These are phyloP conservation scores for Dendrolimus pini DNA, from an alignment of 2,888 invertebrate genomes.

Conservation along the genomic window DNA sequence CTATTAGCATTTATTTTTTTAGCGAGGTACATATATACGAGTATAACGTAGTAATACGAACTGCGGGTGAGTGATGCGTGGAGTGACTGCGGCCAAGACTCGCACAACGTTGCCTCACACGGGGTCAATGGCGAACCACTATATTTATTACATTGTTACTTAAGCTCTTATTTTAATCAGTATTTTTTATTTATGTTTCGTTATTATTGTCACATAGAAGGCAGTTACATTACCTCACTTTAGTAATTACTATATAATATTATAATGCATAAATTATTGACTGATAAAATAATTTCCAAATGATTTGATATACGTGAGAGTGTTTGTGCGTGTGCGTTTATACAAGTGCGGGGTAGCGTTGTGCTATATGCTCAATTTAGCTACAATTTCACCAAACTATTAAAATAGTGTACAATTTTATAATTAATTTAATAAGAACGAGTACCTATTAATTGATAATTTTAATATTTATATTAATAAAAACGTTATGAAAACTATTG, in stretches of 20 bases:
- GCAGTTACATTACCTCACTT: slow-evolving; percentile 69
- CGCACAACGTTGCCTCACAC: slow-evolving; percentile 71
- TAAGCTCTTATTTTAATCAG: slow-evolving; percentile 61
- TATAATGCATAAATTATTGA: slow-evolving; percentile 67
- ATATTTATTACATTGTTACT: slow-evolving; percentile 19
- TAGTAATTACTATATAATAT: slow-evolving; percentile 38
- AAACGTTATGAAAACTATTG: slow-evolving; percentile 62
- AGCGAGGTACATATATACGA: not conserved
- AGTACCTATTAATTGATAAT: slow-evolving; percentile 74
- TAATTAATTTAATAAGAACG: slow-evolving; percentile 73
- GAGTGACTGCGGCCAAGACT: slow-evolving; percentile 32
- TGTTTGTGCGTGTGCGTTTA: slow-evolving; percentile 41
- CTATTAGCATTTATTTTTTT: slow-evolving; percentile 12
- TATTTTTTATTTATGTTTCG: slow-evolving; percentile 61
- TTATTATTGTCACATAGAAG: slow-evolving; percentile 66
- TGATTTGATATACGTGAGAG: slow-evolving; percentile 67
- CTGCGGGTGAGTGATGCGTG: slow-evolving; percentile 13
- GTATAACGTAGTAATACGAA: not conserved
- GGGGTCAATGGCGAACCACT: slow-evolving; percentile 42
- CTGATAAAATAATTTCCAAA: slow-evolving; percentile 73
- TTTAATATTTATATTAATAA: slow-evolving; percentile 76
- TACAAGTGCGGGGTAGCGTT: slow-evolving; percentile 67
- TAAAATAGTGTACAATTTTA: slow-evolving; percentile 73
- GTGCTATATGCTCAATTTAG: slow-evolving; percentile 75
- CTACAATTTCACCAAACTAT: slow-evolving; percentile 73